Base-by-base conservation (phyloP, 2,113 vertebrate species). In the Hippocampus guttulatus region DNA sequence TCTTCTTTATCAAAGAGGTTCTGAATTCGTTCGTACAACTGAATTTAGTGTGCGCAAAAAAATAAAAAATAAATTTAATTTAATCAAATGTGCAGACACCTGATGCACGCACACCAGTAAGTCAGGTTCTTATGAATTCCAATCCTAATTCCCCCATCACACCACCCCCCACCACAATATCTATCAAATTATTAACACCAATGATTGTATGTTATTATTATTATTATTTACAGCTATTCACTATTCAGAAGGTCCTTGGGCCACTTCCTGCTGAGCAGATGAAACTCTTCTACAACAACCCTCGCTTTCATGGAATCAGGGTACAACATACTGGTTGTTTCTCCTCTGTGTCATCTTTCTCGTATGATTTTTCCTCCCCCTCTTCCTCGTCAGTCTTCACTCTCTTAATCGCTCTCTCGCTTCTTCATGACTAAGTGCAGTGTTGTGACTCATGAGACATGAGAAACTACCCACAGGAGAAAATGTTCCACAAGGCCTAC, bases 271-370 rank as follows among this genome's bases (percentile, higher is more conserved):
- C 96, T 0, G 96, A 98, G 83, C 96, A 99, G 90, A 98, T 98
- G 95, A 98, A 99, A 83, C 96, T 99, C 77, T 99, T 99, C 91
- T 98, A 98, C 76, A 98, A 94, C 91, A 98, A 98, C 91, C 95
- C 96, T 81, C 96, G 96, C 74, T 98, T 98, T 84, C 97, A 98
- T 43, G 97, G 97, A 70, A 92, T 99, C 81, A 89, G 96, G 93
- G 96, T 99, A 93, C 63, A 81, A 80, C 67, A 70, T 7, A 0
- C 8, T 68, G 43, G 27, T 63, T 25, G 25, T 61, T 58, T 1
- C 23, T 64, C 25, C 15, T 43, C 5, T 23, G 20, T 51, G 3
- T 2, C n/a, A n/a, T 69, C n/a, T 1, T 60, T 21, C 60, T 3
- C 72, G 1, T 21, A 64, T 64, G 60, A 70, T 64, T 67, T 18